Evolutionary conservation across 2,888 invertebrate genomes (phyloP), one percentile per base, ranked within the genome.

Genomic region (Eueremaeus valkanovi): DNA sequence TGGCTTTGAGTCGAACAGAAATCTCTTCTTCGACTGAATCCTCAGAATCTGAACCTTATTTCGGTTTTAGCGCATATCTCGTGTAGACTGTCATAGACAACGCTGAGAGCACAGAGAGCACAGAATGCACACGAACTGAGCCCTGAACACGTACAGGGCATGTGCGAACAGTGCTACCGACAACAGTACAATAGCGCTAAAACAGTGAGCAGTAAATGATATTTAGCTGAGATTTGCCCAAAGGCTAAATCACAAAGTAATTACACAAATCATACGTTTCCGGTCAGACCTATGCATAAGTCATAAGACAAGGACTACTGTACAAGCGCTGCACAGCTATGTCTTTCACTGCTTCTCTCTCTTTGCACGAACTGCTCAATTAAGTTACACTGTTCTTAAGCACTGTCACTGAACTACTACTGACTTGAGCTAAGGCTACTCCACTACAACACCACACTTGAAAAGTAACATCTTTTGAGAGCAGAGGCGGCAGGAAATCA

Each of bases 391-490:
- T 42, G 21, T 29, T 63, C 33, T 16, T n/a, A n/a, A 63, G 63
- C 36, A 31, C 68, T 68, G 68, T 68, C 68, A 68, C 40, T 68
- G 68, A 68, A 68, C 68, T 40, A n/a, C n/a, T 13, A 42, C 68
- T 68, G 36, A 55, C 55, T 45, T 3, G 27, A 27, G 33, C 63
- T 63, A 33, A 33, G 63, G 63, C 63, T 42, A 68, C 68, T 68
- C n/a, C 33, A 40, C 68, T 24, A 16, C 40, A 24, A 3, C 40
- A 18, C 24, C 18, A 68, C 24, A 68, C 68, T 68, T 68, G 68
- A 68, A 68, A 68, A 68, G 68, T 68, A 68, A 68, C 61, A 61
- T 61, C 61, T 61, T 33, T 61, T 61, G 3, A 61, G n/a, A 16
- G 36, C 13, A 21, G 36, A 42, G 21, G 40, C 42, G 58, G 58